Evolutionary conservation across 2,113 vertebrate species (phyloP), one percentile per base, ranked within the genome.

Genomic region (Triplophysa dalaica): DNA sequence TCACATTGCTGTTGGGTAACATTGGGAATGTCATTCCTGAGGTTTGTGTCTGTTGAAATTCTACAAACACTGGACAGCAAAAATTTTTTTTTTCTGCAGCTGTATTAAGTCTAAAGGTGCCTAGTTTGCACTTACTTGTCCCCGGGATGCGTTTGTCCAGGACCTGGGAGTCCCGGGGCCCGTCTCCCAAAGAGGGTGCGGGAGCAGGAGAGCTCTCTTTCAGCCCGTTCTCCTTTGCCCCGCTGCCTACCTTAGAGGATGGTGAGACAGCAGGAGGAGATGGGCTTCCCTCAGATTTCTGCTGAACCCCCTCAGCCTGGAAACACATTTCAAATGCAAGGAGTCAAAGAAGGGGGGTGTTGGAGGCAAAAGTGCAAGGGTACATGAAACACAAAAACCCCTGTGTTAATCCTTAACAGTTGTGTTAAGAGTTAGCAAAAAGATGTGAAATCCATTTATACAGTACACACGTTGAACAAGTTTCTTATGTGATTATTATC

Each of bases 141-240:
- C 96, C 95, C 90, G 95, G 92, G 88, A 97, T 95, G 86, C 92
- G 92, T 87, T 94, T 93, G 90, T 95, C 94, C 90, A 94, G 93
- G 93, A 91, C 92, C 83, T 92, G 93, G 79, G 89, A 86, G 90
- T 96, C 95, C 90, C 92, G 94, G 90, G 94, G 92, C 82, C 94
- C 94, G 17, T 91, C 94, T 22, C 87, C 90, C 64, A 91, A 88
- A 81, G 90, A 93, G 65, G 86, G 82, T 84, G 85, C 89, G 58
- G 90, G 88, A 86, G 83, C 70, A 33, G 88, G 43, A 76, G 84
- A 50, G 78, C 78, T 38, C 43, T 92, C 89, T 80, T 93, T 95
- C 50, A 94, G 82, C 65, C 94, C 95, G 10, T 94, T 94, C 89
- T 96, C 94, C 90, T 92, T 93, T 24, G 86, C 79, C 80, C 87